phyloP scores from a whole-genome alignment of 2,888 invertebrate genomes.

The Biston stratarius region DNA sequence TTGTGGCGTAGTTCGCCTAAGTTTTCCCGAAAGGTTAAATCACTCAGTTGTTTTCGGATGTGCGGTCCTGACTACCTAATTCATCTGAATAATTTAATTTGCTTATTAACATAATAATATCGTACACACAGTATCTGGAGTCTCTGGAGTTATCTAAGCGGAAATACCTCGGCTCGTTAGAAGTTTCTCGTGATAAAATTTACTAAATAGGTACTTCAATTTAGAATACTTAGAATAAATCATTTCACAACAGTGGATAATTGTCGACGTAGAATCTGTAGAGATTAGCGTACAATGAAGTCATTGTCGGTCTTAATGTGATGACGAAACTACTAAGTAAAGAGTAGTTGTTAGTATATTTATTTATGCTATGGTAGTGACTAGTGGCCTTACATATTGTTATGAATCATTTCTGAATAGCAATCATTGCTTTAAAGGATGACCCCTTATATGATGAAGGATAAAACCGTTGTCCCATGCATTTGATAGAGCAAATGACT shows the following conservation, averaged over 20 bases:
- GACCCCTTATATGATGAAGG: conserved; percentile 21
- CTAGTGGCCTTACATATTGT: conserved; percentile 16
- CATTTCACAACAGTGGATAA: conserved; percentile 12
- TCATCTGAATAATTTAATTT: not conserved
- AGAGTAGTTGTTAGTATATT: not conserved
- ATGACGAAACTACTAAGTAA: conserved; percentile 13
- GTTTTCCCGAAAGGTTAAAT: too few relatives aligned
- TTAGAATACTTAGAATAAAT: conserved; percentile 2
- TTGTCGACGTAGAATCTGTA: conserved; percentile 1
- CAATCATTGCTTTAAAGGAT: conserved; percentile 22
- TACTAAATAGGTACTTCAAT: not conserved
- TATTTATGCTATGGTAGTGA: not conserved
- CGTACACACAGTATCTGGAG: too few relatives aligned
- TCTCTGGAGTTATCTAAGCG: not conserved
- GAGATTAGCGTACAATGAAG: conserved; percentile 19
- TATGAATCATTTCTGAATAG: conserved; percentile 26
- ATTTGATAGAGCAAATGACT: not conserved
- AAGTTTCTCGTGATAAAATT: not conserved
- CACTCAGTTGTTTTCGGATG: too few relatives aligned
- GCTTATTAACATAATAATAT: not conserved
- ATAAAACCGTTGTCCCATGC: not conserved
- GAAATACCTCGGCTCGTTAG: not conserved
- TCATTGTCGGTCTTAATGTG: conserved; percentile 15
- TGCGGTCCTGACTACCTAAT: too few relatives aligned
- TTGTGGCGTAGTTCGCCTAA: too few relatives aligned